phyloP scores from a whole-genome alignment of 2,888 invertebrate genomes.

The Cryptocephalus primarius region DNA sequence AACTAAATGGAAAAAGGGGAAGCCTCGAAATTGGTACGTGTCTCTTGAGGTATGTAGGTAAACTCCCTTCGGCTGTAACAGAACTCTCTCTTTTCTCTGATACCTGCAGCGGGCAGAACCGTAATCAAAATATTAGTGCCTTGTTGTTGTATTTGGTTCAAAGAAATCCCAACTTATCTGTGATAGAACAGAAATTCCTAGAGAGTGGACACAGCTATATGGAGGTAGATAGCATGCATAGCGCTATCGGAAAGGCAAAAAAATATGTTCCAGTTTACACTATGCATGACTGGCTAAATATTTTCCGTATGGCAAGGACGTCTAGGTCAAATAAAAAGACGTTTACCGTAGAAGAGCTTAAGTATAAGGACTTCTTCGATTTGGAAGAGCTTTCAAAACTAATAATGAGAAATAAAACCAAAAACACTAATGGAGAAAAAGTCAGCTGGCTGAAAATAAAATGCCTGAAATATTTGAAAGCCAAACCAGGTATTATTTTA shows the following conservation, averaged over 20 bases:
- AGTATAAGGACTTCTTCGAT: constrained; percentile 8
- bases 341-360: constrained; percentile 7
- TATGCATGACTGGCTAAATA: constrained; percentile 10
- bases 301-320: constrained; percentile 11
- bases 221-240: constrained; percentile 13
- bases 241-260: constrained; percentile 10
- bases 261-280: constrained; percentile 12
- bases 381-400: constrained; percentile 6
- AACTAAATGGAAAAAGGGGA: constrained; percentile 5
- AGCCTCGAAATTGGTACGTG: constrained; percentile 8
- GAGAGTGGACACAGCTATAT: constrained; percentile 12
- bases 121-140: constrained; percentile 10
- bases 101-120: constrained; percentile 7
- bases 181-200: constrained; percentile 9
- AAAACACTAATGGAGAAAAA: constrained; percentile 7
- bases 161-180: constrained; percentile 5
- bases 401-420: constrained; percentile 8
- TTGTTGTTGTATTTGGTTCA: constrained; percentile 8
- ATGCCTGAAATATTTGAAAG: constrained; percentile 10
- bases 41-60: constrained; percentile 1
- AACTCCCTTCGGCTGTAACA: not conserved
- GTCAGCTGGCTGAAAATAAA: constrained; percentile 12
- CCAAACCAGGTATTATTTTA: constrained; percentile 8
- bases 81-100: constrained; percentile 2
- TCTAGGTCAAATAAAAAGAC: constrained; percentile 7